Evolutionary conservation across 2,888 invertebrate species (phyloP), one percentile per base, ranked within the genome.

Genomic region (Tetragonula carbonaria): DNA sequence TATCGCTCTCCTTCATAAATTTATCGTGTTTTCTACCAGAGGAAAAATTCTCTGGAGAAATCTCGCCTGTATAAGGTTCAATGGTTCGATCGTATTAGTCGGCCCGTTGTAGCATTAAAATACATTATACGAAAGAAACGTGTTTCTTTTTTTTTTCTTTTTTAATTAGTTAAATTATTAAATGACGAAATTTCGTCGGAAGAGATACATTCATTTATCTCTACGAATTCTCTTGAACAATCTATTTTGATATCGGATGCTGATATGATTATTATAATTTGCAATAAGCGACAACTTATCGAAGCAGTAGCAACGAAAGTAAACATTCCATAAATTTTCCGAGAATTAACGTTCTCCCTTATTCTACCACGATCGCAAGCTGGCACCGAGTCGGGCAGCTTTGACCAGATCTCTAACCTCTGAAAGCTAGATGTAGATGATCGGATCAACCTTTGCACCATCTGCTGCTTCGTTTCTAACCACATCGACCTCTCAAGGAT

Each of bases 321-420:
- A 50, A 75, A 72, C 73, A 53, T 84, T 33, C 50, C 50, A 68
- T 28, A 33, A 45, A 67, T 72, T 18, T 62, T 23, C 38, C n/a
- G 4, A 14, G 33, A 70, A 62, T 77, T 16, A 53, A 57, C 65
- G 73, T 2, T 14, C 51, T 57, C 57, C 53, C 74, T 85, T 68
- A 16, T 68, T 63, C 71, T 72, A 75, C 76, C 74, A 86, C 80
- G 80, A 82, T 87, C 87, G 75, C 80, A 78, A 78, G 33, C 67
- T 79, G 82, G 71, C 84, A 80, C 51, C 70, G 77, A 85, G 76
- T 85, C 83, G 83, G 78, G 62, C 71, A 82, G 78, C 80, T 82
- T 85, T 86, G 90, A 86, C 86, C 67, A 68, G 80, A 85, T 90
- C 83, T 78, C 72, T 73, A 72, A 59, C 70, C 72, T 14, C 72